These are phyloP conservation scores for Rhyacichthys aspro DNA, from an alignment of 2,797 vertebrate genomes.

Conservation along the genomic window DNA sequence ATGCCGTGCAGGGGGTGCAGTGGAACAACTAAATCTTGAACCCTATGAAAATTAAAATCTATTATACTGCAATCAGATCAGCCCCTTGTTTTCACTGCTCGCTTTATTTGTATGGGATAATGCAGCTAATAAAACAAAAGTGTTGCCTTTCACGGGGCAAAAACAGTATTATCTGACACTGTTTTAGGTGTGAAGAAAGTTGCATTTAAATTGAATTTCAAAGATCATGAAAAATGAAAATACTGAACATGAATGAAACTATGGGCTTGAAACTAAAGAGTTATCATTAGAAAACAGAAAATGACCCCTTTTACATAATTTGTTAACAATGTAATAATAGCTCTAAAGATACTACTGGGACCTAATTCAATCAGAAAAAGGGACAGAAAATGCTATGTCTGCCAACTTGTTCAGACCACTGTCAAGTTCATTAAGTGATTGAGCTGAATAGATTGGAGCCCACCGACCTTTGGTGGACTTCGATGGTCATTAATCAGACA, in stretches of 20 bases:
- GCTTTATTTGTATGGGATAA: slow-evolving; percentile 82
- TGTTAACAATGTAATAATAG: slow-evolving; percentile 14
- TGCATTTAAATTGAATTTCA: too few species aligned
- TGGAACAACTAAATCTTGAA: slow-evolving; percentile 91
- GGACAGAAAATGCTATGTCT: slow-evolving; percentile 32
- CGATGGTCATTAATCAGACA: slow-evolving; percentile 59
- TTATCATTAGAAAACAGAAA: slow-evolving; percentile 28
- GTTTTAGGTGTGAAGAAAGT: too few species aligned
- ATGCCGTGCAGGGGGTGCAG: slow-evolving; percentile 85
- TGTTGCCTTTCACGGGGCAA: slow-evolving; percentile 84
- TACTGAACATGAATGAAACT: too few species aligned
- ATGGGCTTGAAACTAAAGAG: neutral
- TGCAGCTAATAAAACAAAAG: slow-evolving; percentile 82
- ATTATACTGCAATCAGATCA: slow-evolving; percentile 82
- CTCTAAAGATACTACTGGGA: slow-evolving; percentile 18
- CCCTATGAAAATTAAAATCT: slow-evolving; percentile 90
- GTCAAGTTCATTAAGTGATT: slow-evolving; percentile 81
- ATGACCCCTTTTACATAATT: slow-evolving; percentile 7
- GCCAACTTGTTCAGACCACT: slow-evolving; percentile 55
- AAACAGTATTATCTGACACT: slow-evolving; percentile 13
- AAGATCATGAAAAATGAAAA: too few species aligned
- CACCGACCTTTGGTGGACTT: slow-evolving; percentile 68
- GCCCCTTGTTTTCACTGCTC: slow-evolving; percentile 82
- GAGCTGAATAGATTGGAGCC: slow-evolving; percentile 62
- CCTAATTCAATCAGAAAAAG: slow-evolving; percentile 26